Evolutionary conservation across 2,797 vertebrate species (phyloP), one percentile per base, ranked within the genome.

Genomic region (Ispidina lecontei): DNA sequence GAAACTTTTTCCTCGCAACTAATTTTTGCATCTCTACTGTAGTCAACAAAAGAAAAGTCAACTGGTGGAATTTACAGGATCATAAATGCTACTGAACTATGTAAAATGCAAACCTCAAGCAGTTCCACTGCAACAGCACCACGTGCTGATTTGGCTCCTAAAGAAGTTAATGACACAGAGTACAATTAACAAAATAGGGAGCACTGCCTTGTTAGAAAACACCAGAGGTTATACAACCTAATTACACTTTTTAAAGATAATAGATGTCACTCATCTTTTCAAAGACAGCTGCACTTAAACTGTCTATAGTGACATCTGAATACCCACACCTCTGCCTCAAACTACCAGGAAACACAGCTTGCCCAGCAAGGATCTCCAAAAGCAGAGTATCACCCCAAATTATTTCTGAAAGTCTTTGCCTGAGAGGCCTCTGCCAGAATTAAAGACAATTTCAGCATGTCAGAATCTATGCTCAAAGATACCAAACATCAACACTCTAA

Each of bases 141-240:
- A 23, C 0, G 0, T 29, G 28, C 37, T 69, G 12, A 1, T 82
- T 9, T 17, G 14, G 22, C 73, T 72, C 29, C 74, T 49, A 28
- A 51, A 67, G 21, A 39, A 70, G 26, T 41, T 37, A 43, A 3
- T 12, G 10, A 49, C 29, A 54, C 2, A 52, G 46, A 41, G 19
- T 12, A 52, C 72, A 35, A 71, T 17, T 29, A 84, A 62, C 37
- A 39, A 39, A 39, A 39, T 39, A 39, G 14, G 37, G 14, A 39
- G 14, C 37, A 39, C 37, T 39, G 37, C 37, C 37, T 39, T 39
- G 37, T 39, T 39, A 39, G 37, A 39, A 39, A 39, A 39, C 37
- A 39, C 14, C 37, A 39, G 37, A 39, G 37, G 37, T 39, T 39
- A 39, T 14, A 39, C 37, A 39, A 14, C 37, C 14, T 39, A 39